phyloP scores from a whole-genome alignment of 1,140 invertebrate genomes.

The Oreohelix idahoensis region DNA sequence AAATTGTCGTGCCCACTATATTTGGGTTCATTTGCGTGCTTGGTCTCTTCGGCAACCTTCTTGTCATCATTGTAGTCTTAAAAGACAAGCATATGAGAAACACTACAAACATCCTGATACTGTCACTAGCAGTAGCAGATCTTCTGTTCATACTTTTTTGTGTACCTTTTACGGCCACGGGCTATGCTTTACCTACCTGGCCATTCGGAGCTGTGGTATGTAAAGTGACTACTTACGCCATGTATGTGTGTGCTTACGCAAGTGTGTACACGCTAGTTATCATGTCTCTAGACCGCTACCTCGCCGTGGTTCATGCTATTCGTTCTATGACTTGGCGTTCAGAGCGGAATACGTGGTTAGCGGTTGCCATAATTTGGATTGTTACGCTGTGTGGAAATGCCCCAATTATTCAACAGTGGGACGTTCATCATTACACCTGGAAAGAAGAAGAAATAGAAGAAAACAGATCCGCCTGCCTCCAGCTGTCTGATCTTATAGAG shows the following conservation, averaged over 20 bases:
- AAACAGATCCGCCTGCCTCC: slow-evolving; percentile 61
- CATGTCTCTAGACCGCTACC: slow-evolving; percentile 94
- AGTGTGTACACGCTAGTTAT: slow-evolving; percentile 95
- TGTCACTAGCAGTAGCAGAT: slow-evolving; percentile 89
- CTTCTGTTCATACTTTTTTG: slow-evolving; percentile 95
- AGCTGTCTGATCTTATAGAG: slow-evolving; percentile 29
- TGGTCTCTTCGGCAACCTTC: slow-evolving; percentile 88
- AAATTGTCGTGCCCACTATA: slow-evolving; percentile 82
- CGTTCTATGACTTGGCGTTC: slow-evolving; percentile 89
- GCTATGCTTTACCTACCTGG: slow-evolving; percentile 78
- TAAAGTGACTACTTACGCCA: slow-evolving; percentile 85
- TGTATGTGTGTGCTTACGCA: slow-evolving; percentile 88
- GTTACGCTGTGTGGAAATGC: slow-evolving; percentile 81
- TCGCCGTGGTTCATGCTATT: slow-evolving; percentile 95
- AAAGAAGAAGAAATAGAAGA: slow-evolving; percentile 78
- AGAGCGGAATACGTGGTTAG: slow-evolving; percentile 84
- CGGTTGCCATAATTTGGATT: slow-evolving; percentile 83
- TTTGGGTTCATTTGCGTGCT: slow-evolving; percentile 90
- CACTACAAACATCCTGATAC: slow-evolving; percentile 92
- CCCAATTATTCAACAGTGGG: slow-evolving; percentile 85
- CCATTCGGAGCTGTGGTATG: slow-evolving; percentile 93
- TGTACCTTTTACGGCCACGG: slow-evolving; percentile 80
- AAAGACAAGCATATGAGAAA: slow-evolving; percentile 92
- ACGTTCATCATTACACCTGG: slow-evolving; percentile 74
- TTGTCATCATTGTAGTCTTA: slow-evolving; percentile 88